Base-by-base conservation (phyloP, 2,888 invertebrate species). In the Panopea generosa region DNA sequence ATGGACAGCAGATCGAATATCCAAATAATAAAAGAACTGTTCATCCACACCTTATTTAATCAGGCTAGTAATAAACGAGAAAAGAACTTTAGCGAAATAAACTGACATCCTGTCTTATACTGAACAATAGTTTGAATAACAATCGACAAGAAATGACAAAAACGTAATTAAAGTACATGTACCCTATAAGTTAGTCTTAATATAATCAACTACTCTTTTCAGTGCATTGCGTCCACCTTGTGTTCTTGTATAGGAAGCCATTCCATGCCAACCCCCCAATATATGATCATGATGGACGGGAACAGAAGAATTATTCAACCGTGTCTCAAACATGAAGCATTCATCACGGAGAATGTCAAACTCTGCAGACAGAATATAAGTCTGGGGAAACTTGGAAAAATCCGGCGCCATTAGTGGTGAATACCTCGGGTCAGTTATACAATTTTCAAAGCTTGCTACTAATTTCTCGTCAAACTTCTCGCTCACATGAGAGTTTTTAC, bases 321-420 rank as follows among this genome's bases (percentile, higher is more conserved):
- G 61, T 24, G 85, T 67, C 0, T 86, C 90, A 75, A 90, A 92
- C 71, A 92, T 80, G 3, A 88, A 61, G 6, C 87, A 87, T 45
- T 93, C 93, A 69, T 92, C 92, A 2, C 92, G 66, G 0, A 92
- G 83, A 4, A 91, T 85, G 69, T 93, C 92, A 72, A 87, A 90
- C 59, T 92, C 88, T 20, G 89, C 86, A 3, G 91, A 90, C 11
- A 90, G 60, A 3, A 93, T 75, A 50, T 89, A 88, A 0, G 92
- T 80, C 14, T 81, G 75, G 4, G 92, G 91, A n/a, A 91, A 72
- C 3, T 77, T 84, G 2, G 69, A 43, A 29, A 80, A 75, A 45
- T 89, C 84, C 1, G 61, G 81, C 20, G 89, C 78, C 88, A 92
- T 86, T 43, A 92, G 73, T 1, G 92, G 92, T 9, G 90, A 85